These are phyloP conservation scores for Conops quadrifasciatus DNA, from an alignment of 2,888 invertebrate genomes.

Conservation along the genomic window DNA sequence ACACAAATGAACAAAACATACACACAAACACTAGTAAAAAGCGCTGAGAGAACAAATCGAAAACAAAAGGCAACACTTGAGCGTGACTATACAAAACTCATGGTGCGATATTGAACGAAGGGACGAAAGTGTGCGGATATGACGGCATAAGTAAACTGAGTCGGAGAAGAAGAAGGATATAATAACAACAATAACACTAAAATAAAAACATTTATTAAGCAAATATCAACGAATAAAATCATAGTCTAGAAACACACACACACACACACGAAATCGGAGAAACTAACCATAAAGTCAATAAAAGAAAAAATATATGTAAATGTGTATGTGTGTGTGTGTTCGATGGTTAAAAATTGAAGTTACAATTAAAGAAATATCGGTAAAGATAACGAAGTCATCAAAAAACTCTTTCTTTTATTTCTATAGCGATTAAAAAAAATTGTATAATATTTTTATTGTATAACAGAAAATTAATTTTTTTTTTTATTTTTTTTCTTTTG, in stretches of 20 bases:
- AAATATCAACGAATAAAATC: slow-evolving; percentile 13
- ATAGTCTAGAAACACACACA: slow-evolving; percentile 17
- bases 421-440: no score
- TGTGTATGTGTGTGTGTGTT: no score
- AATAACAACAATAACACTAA: slow-evolving; percentile 12
- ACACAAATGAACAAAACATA: slow-evolving; percentile 31
- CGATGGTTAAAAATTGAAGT: neutral
- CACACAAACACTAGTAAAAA: no score
- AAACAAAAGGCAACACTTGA: neutral
- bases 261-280: slow-evolving; percentile 18
- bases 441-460: no score
- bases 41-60: neutral
- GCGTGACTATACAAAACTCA: no score
- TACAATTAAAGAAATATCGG: no score
- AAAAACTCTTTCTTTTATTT: no score
- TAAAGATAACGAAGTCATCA: no score
- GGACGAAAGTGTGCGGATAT: neutral
- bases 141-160: neutral
- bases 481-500: no score
- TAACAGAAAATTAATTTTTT: no score
- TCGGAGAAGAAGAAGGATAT: slow-evolving; percentile 6
- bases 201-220: slow-evolving; percentile 2
- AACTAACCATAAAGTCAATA: neutral
- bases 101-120: no score
- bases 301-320: no score